Evolutionary conservation across 2,888 invertebrate species (phyloP).

Genomic region (Nephrotoma guestfalica): DNA sequence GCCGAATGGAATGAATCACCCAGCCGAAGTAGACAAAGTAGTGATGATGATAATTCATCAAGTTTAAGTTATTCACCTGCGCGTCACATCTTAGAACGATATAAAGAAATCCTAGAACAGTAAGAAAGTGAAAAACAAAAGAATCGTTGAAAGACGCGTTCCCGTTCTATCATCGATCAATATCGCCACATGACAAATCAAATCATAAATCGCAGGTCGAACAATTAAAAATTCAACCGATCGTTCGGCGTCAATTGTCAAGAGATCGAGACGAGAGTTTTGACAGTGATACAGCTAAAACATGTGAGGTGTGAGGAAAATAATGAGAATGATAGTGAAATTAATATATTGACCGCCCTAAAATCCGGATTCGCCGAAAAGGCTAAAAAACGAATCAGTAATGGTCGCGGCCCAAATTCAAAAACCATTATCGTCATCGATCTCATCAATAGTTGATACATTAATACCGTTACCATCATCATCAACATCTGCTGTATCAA

Average conservation of each 20-base stretch:
- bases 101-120: slow-evolving; percentile 44
- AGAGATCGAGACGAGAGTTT: slow-evolving; percentile 43
- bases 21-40: not conserved
- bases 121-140: slow-evolving; percentile 20
- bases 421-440: not conserved
- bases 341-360: slow-evolving; percentile 48
- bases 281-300: slow-evolving; percentile 12
- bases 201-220: slow-evolving; percentile 12
- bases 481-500: not conserved
- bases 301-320: slow-evolving; percentile 12
- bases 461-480: not conserved
- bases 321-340: slow-evolving; percentile 41
- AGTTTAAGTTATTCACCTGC: slow-evolving; percentile 55
- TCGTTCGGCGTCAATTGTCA: slow-evolving; percentile 43
- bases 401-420: not conserved
- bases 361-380: slow-evolving; percentile 52
- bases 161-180: slow-evolving; percentile 9
- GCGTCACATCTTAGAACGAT: slow-evolving; percentile 50
- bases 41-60: slow-evolving; percentile 19
- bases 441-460: not conserved
- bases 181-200: slow-evolving; percentile 7
- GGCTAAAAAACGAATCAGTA: slow-evolving; percentile 41
- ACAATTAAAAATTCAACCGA: slow-evolving; percentile 22
- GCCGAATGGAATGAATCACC: too few species aligned
- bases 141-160: slow-evolving; percentile 8